Evolutionary conservation across 1,140 invertebrate species (phyloP), one percentile per base, ranked within the genome.

Genomic region (Drosophila orena): DNA sequence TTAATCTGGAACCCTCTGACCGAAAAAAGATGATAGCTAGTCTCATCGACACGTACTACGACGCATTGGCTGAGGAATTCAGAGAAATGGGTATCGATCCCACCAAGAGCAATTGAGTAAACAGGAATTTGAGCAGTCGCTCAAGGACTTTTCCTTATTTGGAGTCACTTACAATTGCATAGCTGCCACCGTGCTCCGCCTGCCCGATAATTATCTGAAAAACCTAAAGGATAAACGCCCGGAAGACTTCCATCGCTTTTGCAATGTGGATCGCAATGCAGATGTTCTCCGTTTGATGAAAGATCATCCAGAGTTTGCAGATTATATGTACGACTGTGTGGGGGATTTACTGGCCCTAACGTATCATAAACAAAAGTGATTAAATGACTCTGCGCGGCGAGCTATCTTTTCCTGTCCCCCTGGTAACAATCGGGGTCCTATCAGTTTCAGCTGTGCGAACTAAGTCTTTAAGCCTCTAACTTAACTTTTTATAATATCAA

Each of bases 111-210:
- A 77, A 17, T 44, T 92, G 0, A 75, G 62, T 22, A 60, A 49
- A 1, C 1, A 15, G 3, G 71, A 86, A 12, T 92, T 91, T 37
- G 58, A 77, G 11, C 27, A 84, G n/a, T 90, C 89, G 4, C 50
- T 91, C 1, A 50, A 72, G 38, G 88, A 91, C 22, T 79, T 84
- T 15, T 73, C 74, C 1, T 53, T 90, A 0, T 92, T 90, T 56
- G 91, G 88, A 0, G 85, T 55, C 0, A 74, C 69, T 4, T 91
- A 90, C 43, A 91, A 91, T 27, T 91, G 91, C 46, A 75, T 92
- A 30, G 65, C 79, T 2, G 85, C 91, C 12, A 91, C 91, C 0
- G 77, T 92, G 2, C 38, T 92, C 1, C 60, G 71, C 11, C 30
- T 92, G 4, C 91, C 91, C 0, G 75, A 77, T 1, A 91, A 91